Evolutionary conservation across 1,140 invertebrate species (phyloP), one percentile per base, ranked within the genome.

Genomic region (Trachelipus rathkii): DNA sequence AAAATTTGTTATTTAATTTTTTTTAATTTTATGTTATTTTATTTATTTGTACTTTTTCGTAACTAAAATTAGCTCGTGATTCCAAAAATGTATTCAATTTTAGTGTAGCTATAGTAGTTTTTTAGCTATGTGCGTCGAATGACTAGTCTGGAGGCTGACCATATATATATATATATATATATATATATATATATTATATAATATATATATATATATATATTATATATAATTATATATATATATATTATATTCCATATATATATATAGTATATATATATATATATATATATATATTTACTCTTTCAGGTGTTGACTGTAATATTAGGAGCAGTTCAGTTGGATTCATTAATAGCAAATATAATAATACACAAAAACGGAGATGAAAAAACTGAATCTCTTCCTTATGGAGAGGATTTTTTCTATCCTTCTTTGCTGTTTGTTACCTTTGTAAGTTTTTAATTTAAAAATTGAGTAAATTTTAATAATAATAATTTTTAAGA

Each of bases 261-360:
- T 60, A 19, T 60, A 19, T 60, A 19, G n/a, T 60, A 19, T 60
- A 19, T 60, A 60, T 60, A 60, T 60, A 60, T 60, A 60, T 60
- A 60, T 60, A 60, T 60, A 60, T 60, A 60, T 60, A 60, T 60
- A 60, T 60, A 60, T 60, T 4, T 60, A 60, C n/a, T 60, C 11
- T 19, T 19, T 1, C 8, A 60, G 50, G 19, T 60, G 11, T 15
- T 60, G 8, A 15, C 50, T 60, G 50, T 19, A 19, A 8, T 60
- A 15, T 15, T 60, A 15, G 19, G 11, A 60, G 50, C 50, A 19
- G 50, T 19, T 60, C 11, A 60, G 8, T 15, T 60, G 11, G 19
- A 19, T 60, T 0, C 8, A 15, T 8, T 60, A 3, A 60, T 60
- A 60, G 11, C 50, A 19, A 60, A 60, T 60, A 60, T 60, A 13